A percentile compares a stretch with the other conserved stretches of the same genome.
Conservation (phyloP, 2,888 invertebrate species). For the Teinopalpus imperialis region DNA sequence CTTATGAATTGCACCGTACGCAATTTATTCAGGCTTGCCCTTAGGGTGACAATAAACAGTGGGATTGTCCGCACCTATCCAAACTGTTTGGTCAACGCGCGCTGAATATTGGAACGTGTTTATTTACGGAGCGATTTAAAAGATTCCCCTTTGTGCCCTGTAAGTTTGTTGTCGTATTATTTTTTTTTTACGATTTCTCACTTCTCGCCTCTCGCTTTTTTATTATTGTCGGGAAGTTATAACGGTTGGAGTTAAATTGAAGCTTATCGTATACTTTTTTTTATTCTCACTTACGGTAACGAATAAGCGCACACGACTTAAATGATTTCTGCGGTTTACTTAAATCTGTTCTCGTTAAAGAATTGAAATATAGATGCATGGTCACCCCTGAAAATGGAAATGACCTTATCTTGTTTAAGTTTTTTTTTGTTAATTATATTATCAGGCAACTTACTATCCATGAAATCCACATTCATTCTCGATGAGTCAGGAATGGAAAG, state of each 20-base stretch:
- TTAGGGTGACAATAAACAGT: conserved; percentile 63
- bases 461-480: too few relatives aligned
- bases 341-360: too few relatives aligned
- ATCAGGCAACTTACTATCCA: too few relatives aligned
- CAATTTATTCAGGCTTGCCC: conserved; percentile 54
- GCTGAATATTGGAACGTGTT: conserved; percentile 49
- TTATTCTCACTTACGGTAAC: too few relatives aligned
- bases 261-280: too few relatives aligned
- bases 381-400: too few relatives aligned
- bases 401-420: too few relatives aligned
- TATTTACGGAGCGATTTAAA: conserved; percentile 36
- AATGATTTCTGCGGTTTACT: too few relatives aligned
- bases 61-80: conserved; percentile 45
- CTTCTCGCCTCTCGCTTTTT: not conserved
- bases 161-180: conserved; percentile 9
- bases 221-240: not conserved
- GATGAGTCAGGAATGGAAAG: too few relatives aligned
- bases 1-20: conserved; percentile 35
- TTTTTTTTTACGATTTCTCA: conserved; percentile 9
- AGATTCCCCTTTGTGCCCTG: conserved; percentile 22
- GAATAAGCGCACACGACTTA: too few relatives aligned
- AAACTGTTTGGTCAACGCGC: conserved; percentile 63
- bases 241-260: not conserved
- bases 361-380: too few relatives aligned
- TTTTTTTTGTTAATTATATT: too few relatives aligned